A percentile compares a stretch with the other conserved stretches of the same genome.
Conservation (phyloP, 2,797 vertebrate species). For the Hephaestus fuliginosus region DNA sequence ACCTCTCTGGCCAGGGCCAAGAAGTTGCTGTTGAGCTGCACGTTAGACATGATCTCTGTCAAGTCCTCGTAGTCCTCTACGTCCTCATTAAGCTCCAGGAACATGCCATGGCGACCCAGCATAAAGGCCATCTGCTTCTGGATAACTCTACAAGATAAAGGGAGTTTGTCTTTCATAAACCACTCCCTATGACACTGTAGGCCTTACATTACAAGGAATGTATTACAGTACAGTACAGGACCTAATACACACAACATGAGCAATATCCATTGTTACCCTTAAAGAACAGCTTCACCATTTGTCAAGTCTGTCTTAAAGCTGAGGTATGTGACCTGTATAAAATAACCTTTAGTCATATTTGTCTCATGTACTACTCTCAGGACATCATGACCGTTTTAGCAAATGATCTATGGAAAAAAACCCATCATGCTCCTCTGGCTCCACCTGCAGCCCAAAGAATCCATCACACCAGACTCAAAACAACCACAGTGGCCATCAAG, state of each 20-base stretch:
- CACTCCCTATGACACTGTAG: neutral
- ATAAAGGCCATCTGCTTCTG: constrained; percentile 99
- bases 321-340: too few species aligned
- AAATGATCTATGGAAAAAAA: too few species aligned
- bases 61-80: constrained; percentile 98
- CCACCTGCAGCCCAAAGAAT: too few species aligned
- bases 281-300: neutral
- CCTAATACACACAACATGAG: too few species aligned
- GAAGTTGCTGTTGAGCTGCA: constrained; percentile 99
- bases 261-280: neutral
- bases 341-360: too few species aligned
- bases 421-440: too few species aligned
- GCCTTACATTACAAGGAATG: neutral
- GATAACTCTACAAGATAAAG: constrained; percentile 87
- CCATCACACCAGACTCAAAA: too few species aligned
- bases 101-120: constrained; percentile 97
- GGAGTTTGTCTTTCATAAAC: neutral
- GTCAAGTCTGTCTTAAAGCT: neutral
- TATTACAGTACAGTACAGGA: too few species aligned
- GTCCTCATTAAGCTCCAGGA: constrained; percentile 97
- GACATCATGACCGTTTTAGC: too few species aligned
- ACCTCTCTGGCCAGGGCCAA: constrained; percentile 97
- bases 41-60: constrained; percentile 99
- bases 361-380: too few species aligned
- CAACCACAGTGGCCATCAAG: neutral